Evolutionary conservation across 2,888 invertebrate genomes (phyloP), one percentile per base, ranked within the genome.

Genomic region (Agrotis clavis): DNA sequence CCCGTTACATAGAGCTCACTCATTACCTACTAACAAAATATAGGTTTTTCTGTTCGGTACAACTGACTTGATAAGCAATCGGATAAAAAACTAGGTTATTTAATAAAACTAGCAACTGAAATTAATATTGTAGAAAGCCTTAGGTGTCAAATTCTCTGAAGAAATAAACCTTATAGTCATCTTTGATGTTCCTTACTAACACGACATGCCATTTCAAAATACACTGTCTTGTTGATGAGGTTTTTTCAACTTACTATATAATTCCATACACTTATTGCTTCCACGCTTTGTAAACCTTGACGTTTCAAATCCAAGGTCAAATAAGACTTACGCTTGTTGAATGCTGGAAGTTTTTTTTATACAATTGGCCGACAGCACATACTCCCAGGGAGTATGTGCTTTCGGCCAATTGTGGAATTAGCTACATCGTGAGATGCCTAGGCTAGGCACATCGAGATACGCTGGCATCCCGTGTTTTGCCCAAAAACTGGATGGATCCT

Each of bases 141-240:
- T 51, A 51, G n/a, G n/a, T n/a, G 1, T 21, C 50, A 19, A 7
- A 50, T 25, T 71, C 18, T 51, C 50, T 19, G 30, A 71, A 71
- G 19, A 59, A 71, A 71, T 60, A 30, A 41, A 50, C 11, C 50
- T 57, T 18, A 4, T 5, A 21, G n/a, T 9, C 35, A 3, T 30
- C 71, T 71, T 71, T 61, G 72, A 72, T 71, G 45, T 71, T 13
- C 1, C 13, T 50, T 4, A 45, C n/a, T n/a, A 14, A 16, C 61
- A 61, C 50, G 7, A 45, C n/a, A 18, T 60, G 50, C 30, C 60
- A 50, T 60, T 71, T 71, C 25, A 45, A 71, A 71, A 71, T 59
- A 25, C 9, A 61, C 61, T 51, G 45, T 61, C 21, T 72, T 72
- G 45, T 72, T 71, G 30, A 71, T 4, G 50, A 45, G 2, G 1